Percentiles rank a stretch among this genome's conserved stretches.
Conservation (phyloP, 2,888 invertebrate genomes). For the Apantesis nais region DNA sequence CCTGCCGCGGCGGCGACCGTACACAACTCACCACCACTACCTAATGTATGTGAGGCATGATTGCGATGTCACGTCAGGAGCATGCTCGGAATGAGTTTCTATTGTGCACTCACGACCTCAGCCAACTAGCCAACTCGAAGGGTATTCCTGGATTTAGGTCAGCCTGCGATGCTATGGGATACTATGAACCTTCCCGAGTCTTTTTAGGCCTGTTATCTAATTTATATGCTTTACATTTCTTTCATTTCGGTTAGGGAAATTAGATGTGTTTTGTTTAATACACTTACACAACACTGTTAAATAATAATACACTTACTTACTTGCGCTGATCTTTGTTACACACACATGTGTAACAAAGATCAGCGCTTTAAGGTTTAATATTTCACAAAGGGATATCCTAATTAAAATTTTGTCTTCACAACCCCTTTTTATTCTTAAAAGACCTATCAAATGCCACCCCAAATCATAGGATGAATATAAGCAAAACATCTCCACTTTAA, state of each 20-base stretch:
- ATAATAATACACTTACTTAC: too few species aligned
- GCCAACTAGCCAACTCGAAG: background rate
- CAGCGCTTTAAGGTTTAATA: too few species aligned
- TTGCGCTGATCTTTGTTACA: too few species aligned
- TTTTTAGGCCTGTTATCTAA: background rate
- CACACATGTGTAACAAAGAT: too few species aligned
- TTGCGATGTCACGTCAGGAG: background rate
- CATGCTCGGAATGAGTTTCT: background rate
- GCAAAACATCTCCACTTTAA: too few species aligned
- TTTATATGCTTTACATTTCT: background rate
- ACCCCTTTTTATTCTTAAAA: too few species aligned
- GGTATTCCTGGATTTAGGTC: background rate
- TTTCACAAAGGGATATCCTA: too few species aligned
- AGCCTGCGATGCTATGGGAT: background rate
- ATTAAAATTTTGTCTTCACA: too few species aligned
- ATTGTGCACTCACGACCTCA: background rate
- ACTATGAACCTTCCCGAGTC: background rate
- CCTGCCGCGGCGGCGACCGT: constrained; percentile 2
- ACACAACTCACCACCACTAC: background rate
- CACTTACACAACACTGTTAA: too few species aligned
- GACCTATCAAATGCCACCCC: too few species aligned
- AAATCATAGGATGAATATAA: too few species aligned
- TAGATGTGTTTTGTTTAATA: too few species aligned
- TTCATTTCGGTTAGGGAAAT: background rate
- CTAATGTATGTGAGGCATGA: background rate